A percentile compares a stretch with the other conserved stretches of the same genome.
Evolutionary conservation across 2,888 invertebrate genomes (phyloP).

Genomic region (Protophormia terraenovae): DNA sequence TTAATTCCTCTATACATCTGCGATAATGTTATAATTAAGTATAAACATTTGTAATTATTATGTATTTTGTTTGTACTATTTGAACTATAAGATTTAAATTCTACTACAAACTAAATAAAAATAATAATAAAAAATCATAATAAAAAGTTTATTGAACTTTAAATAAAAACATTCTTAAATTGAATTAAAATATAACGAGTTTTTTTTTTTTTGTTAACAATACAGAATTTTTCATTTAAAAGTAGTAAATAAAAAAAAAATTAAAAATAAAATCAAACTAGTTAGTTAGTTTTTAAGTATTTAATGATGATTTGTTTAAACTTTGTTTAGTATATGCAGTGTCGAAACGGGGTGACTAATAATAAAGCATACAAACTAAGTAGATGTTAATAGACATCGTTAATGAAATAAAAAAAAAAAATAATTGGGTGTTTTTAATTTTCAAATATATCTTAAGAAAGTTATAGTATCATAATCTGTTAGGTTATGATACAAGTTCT

Average conservation of each 20-base stretch:
- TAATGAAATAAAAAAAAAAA: no score
- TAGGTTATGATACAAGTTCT: no score
- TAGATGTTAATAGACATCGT: no score
- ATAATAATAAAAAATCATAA: neutral
- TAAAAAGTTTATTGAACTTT: slow-evolving; percentile 50
- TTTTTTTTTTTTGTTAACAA: neutral
- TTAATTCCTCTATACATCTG: neutral
- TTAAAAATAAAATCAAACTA: slow-evolving; percentile 9
- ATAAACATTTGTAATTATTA: slow-evolving; percentile 2
- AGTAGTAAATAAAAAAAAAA: neutral
- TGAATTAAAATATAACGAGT: slow-evolving; percentile 29
- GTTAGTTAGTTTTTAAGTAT: neutral
- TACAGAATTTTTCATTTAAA: neutral
- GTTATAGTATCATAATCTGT: no score
- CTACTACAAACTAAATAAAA: neutral
- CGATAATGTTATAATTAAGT: neutral
- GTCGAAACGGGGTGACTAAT: neutral
- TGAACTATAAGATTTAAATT: slow-evolving; percentile 1
- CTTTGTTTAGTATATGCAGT: neutral
- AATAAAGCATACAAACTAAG: neutral
- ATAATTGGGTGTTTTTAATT: no score
- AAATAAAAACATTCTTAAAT: slow-evolving; percentile 22
- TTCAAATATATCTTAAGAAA: no score
- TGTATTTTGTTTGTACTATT: neutral
- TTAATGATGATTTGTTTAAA: neutral